Evolutionary conservation across 2,888 invertebrate genomes (phyloP), one percentile per base, ranked within the genome.

Genomic region (Baccha elongata): DNA sequence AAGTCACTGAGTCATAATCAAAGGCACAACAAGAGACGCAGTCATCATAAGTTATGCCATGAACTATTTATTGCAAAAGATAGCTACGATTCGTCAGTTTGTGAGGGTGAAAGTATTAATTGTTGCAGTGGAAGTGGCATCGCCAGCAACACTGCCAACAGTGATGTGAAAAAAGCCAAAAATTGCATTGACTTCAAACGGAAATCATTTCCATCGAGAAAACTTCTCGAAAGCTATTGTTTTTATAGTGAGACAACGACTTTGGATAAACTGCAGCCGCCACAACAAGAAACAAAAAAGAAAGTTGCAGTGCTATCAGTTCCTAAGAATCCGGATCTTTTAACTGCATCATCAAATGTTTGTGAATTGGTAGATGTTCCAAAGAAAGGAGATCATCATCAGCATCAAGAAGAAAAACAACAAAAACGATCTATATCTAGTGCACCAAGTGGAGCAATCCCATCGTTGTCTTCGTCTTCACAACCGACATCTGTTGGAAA

Each of bases 161-260:
- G 23, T 67, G 83, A 78, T 19, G 78, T 78, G 68, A 83, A 83
- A 78, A 83, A 83, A 64, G 53, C 83, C 64, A 78, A 73, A 64
- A 73, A 68, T 64, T 73, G 68, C 64, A 68, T 73, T 32, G 78
- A 83, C 62, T 46, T 73, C 44, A 83, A 83, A 64, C 72, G 83
- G 68, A 83, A 83, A 83, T 83, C 83, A 32, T 78, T 83, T 68
- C 78, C 83, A 83, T 78, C 83, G 48, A 64, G 64, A 64, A 83
- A 83, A 73, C 37, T 78, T 13, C 73, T 78, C 37, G 83, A 83
- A 48, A 83, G 62, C 68, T 83, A 78, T 78, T 76, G 68, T 35
- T 81, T 60, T 46, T 71, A 53, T 26, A 67, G 67, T 35, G 71
- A 81, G 11, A 44, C 75, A 6, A 53, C 75, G 32, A 19, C 52